A percentile compares a stretch with the other conserved stretches of the same genome.
Evolutionary conservation across 1,140 invertebrate genomes (phyloP).

Genomic region (Temnothorax curvispinosus): DNA sequence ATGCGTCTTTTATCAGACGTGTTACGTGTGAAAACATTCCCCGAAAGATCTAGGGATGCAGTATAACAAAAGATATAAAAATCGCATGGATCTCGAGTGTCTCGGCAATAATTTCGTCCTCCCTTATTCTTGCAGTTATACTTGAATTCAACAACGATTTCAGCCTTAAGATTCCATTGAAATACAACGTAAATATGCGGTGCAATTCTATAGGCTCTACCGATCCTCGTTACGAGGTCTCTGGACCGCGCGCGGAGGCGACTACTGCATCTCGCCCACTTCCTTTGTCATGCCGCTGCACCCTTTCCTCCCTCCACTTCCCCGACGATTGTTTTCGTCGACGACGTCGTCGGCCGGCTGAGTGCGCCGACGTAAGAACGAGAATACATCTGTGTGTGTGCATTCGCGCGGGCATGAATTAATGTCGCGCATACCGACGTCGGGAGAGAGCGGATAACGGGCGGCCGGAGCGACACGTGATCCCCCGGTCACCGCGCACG

Average conservation of each 20-base stretch:
- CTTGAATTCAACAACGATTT: neutral
- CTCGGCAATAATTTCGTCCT: neutral
- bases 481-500: neutral
- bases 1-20: too few species aligned
- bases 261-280: neutral
- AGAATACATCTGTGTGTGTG: slow-evolving; percentile 20
- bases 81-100: too few species aligned
- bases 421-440: slow-evolving; percentile 54
- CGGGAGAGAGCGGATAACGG: slow-evolving; percentile 39
- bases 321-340: slow-evolving; percentile 24
- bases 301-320: neutral
- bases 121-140: neutral
- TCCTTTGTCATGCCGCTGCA: neutral
- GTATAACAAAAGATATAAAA: too few species aligned
- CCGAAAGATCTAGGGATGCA: too few species aligned
- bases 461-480: slow-evolving; percentile 15
- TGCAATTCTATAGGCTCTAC: neutral
- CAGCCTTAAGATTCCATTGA: neutral
- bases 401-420: slow-evolving; percentile 44
- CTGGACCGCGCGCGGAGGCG: neutral
- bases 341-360: slow-evolving; percentile 24
- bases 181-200: neutral
- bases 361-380: slow-evolving; percentile 36
- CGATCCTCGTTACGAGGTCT: neutral
- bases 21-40: too few species aligned